Conservation (phyloP, 2,797 vertebrate species). For the Psittacula derbiana region DNA sequence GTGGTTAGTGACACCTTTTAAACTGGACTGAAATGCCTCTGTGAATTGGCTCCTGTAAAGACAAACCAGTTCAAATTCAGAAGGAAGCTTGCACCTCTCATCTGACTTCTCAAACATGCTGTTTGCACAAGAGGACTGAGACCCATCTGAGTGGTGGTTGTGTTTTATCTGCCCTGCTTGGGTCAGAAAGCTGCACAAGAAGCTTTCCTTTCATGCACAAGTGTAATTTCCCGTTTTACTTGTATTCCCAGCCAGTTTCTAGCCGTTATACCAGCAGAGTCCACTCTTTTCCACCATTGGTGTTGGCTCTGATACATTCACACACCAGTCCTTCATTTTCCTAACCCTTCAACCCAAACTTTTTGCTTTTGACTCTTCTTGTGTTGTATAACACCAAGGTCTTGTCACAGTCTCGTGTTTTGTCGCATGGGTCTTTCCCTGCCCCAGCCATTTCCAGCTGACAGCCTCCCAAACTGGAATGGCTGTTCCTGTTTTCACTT, state of each 20-base stretch:
- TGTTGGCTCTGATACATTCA: not conserved
- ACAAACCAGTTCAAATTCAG: not conserved
- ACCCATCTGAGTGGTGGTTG: too few species aligned
- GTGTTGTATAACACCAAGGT: accelerated
- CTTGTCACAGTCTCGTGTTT: not conserved
- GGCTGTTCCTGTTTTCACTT: not conserved
- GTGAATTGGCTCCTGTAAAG: not conserved
- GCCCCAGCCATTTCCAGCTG: not conserved
- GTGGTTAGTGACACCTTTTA: not conserved
- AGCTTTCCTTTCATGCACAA: accelerated
- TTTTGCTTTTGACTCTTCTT: not conserved
- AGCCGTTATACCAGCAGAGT: not conserved
- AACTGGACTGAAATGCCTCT: not conserved
- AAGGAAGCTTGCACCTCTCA: not conserved
- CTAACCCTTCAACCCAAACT: not conserved
- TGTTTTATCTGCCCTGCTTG: not conserved
- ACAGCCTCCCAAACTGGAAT: not conserved
- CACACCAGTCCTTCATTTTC: not conserved
- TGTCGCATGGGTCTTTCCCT: not conserved
- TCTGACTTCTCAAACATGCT: not conserved
- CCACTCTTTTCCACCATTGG: not conserved
- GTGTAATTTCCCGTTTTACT: not conserved
- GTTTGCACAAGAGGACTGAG: not conserved
- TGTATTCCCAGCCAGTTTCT: not conserved
- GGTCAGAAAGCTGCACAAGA: not conserved